Base-by-base conservation (phyloP, 2,888 invertebrate genomes). In the Apotomis capreana region DNA sequence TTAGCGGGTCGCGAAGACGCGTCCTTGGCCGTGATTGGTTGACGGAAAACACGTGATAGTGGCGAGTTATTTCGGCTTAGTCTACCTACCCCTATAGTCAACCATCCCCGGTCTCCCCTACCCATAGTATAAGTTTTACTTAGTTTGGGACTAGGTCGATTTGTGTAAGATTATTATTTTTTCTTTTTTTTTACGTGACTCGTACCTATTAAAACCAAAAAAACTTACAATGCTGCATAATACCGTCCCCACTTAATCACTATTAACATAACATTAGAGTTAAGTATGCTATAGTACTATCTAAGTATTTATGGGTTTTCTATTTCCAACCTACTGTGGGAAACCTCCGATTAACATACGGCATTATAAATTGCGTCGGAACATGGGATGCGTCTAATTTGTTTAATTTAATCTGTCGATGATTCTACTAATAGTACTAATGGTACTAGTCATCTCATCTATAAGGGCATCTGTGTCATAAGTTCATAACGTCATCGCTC, bases 241-340 rank as follows among this genome's bases (percentile, higher is more conserved):
- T 68, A 75, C 71, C 76, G 76, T 80, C 79, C 78, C 77, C 74
- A 77, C 78, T 82, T 86, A 85, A 86, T 85, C 84, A 83, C 75
- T 79, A 83, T 86, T 84, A 79, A 81, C 83, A 82, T 83, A 84
- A 81, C 76, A 79, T 82, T 81, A 79, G 77, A 78, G 76, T 81
- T 80, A 78, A 77, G 76, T 76, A 75, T 75, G 61, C 44, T 61
- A 69, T 57, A 64, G 69, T 8, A 65, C 49, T 70, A 70, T 65
- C 70, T 70, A 55, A 70, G 65, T 70, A 70, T 70, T 70, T 70
- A 70, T 70, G 70, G 52, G 60, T 54, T 70, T 70, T 65, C 70
- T 57, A 70, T 70, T 52, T 40, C 54, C 54, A 52, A 52, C 55
- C 61, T 26, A 70, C 49, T 59, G 64, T 70, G 70, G 65, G 70